Conservation (phyloP, 2,797 vertebrate genomes). For the Urosaurus nigricauda region DNA sequence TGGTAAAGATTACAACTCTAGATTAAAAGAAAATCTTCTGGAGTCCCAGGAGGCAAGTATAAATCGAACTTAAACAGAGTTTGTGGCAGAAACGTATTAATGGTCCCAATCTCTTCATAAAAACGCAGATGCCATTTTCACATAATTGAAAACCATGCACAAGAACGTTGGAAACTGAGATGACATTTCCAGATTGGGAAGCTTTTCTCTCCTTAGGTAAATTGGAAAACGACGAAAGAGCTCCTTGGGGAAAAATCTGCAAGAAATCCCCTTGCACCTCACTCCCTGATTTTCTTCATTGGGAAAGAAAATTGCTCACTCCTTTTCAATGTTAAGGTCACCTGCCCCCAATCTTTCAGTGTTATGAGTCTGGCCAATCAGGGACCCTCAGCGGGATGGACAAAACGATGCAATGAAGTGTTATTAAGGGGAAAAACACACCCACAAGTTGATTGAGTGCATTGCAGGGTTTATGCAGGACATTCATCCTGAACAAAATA, state of each 20-base stretch:
- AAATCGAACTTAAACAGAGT: background rate
- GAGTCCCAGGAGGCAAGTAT: background rate
- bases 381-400: slow-evolving; percentile 6
- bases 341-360: slow-evolving; percentile 54
- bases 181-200: slow-evolving; percentile 8
- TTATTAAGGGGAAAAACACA: background rate
- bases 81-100: background rate
- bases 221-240: background rate
- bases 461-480: background rate
- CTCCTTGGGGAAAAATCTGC: background rate
- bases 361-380: slow-evolving; percentile 49
- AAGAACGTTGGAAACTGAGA: background rate
- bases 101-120: background rate
- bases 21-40: background rate
- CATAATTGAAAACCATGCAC: background rate
- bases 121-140: background rate
- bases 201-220: background rate
- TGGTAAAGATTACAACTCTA: background rate
- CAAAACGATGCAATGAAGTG: background rate
- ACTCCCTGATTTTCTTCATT: slow-evolving; percentile 2
- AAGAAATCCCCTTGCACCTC: background rate
- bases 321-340: slow-evolving; percentile 54
- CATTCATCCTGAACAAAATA: background rate
- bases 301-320: slow-evolving; percentile 42
- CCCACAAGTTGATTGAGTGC: background rate